Conservation (phyloP, 2,113 vertebrate species). For the mouse (Mus musculus) region DNA sequence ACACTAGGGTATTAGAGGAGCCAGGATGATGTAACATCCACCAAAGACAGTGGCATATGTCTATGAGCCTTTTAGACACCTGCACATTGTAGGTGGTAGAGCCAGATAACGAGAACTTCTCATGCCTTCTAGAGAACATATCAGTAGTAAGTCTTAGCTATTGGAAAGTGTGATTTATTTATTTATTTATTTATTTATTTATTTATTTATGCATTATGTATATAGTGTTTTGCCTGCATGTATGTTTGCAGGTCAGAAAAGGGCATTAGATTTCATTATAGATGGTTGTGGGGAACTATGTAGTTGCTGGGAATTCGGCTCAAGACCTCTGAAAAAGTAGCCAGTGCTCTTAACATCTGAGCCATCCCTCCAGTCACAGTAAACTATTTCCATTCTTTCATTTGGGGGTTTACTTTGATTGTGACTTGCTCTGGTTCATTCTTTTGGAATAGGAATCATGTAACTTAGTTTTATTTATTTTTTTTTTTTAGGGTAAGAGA, state of each 20-base stretch:
- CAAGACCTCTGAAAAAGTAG: no score
- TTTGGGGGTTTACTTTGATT: not conserved
- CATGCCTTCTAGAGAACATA: not conserved
- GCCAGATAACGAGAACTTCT: not conserved
- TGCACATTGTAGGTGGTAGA: not conserved
- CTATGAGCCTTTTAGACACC: not conserved
- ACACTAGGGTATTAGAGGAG: not conserved
- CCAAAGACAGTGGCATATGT: not conserved
- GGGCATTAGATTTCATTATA: no score
- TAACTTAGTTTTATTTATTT: not conserved
- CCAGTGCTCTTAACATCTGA: no score
- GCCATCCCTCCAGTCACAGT: not conserved
- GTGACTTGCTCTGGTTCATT: not conserved
- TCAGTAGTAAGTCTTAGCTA: not conserved
- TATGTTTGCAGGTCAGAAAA: no score
- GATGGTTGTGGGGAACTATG: no score
- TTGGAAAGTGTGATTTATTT: not conserved
- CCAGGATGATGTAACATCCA: not conserved
- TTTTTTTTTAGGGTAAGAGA: not conserved
- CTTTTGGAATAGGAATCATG: not conserved
- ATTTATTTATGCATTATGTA: no score
- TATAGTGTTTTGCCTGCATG: no score
- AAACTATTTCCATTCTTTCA: not conserved
- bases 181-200: no score
- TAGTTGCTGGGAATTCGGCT: no score